Evolutionary conservation across 1,140 invertebrate species (phyloP), one percentile per base, ranked within the genome.

Genomic region (Pteromalus puparum): DNA sequence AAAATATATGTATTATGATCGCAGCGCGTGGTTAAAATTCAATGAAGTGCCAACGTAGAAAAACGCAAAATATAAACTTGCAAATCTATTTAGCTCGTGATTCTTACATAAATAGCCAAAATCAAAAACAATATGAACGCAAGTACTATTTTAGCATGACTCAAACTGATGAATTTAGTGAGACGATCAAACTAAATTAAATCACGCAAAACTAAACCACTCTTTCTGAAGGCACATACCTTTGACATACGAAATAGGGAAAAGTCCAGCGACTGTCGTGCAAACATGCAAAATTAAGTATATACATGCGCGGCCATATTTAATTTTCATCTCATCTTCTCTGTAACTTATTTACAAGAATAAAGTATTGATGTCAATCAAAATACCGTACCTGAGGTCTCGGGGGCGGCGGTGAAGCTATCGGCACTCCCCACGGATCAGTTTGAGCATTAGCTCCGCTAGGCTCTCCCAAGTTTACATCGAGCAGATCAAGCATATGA

Each of bases 401-500:
- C 9, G 93, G 90, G n/a, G 93, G 91, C 15, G 92, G 91, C 10
- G 91, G 90, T 77, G 94, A 93, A 67, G 94, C 89, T 28, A 94
- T 93, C 1, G 96, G 95, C 87, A 96, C 93, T 30, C 95, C 95
- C 96, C 96, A 97, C 15, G 96, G 96, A 92, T 97, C 96, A 24
- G 93, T 92, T 73, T 93, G 92, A 81, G 90, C 90, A 53, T 93
- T 93, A 67, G 93, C 90, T 76, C 90, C 90, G 68, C 91, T 92
- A 1, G 94, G 92, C 84, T 95, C 94, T 30, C 95, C 95, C 86
- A 97, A 92, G 91, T 95, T 96, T 70, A 97, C 96, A 90, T 97
- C 97, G 86, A 98, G 92, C 88, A 98, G 93, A 92, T 98, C 97
- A 48, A 97, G 91, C 91, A 98, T 94, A 90, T 97, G 96, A 89